Conservation (phyloP, 2,113 vertebrate species). For the Gorsachius goisagi region DNA sequence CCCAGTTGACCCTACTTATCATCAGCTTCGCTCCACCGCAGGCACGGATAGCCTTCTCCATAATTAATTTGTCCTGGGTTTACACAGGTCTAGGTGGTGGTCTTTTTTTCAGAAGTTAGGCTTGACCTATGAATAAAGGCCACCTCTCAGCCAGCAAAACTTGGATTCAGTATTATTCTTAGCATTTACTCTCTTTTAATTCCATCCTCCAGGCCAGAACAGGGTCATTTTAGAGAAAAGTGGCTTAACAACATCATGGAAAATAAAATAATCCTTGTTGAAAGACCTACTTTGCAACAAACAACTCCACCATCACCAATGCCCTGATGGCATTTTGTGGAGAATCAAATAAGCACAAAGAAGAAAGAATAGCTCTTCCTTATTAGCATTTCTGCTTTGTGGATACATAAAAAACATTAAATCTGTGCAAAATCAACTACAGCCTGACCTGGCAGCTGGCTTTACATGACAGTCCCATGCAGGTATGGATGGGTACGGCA, state of each 20-base stretch:
- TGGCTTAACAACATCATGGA: constrained; percentile 70
- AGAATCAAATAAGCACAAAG: constrained; percentile 5
- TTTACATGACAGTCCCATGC: not conserved
- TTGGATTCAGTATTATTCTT: not conserved
- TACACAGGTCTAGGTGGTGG: not conserved
- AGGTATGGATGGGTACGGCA: not conserved
- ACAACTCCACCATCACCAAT: not conserved
- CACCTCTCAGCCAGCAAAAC: not conserved
- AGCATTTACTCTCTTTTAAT: not conserved
- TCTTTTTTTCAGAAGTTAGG: not conserved
- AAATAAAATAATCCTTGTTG: constrained; percentile 57
- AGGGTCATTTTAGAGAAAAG: constrained; percentile 63
- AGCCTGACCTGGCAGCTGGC: not conserved
- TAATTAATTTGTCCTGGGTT: not conserved
- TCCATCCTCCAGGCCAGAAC: constrained; percentile 63
- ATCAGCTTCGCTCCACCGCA: not conserved
- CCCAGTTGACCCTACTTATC: not conserved
- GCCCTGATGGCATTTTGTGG: not conserved
- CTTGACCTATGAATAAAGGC: not conserved
- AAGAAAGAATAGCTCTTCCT: not conserved
- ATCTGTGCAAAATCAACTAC: not conserved
- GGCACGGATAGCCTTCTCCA: not conserved
- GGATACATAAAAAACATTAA: not conserved
- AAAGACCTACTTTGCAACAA: not conserved
- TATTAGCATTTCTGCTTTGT: not conserved